Evolutionary conservation across 2,888 invertebrate species (phyloP).

Genomic region (Cephus runcator): DNA sequence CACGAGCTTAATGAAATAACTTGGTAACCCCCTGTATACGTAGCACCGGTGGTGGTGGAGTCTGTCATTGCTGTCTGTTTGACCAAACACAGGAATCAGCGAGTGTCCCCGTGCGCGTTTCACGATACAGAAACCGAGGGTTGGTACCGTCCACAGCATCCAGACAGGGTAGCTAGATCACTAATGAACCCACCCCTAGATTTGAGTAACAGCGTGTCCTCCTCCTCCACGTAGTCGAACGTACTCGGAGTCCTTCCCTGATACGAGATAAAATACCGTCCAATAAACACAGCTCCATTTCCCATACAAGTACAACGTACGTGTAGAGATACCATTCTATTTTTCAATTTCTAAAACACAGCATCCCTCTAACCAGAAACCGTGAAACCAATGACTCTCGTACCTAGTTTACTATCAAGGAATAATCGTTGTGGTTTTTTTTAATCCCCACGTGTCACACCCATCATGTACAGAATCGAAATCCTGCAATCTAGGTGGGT

Average conservation of each 20-base stretch:
- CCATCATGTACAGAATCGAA: neutral
- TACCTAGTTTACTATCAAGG: neutral
- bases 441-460: neutral
- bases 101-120: conserved; percentile 28
- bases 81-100: conserved; percentile 50
- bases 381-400: neutral
- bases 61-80: conserved; percentile 49
- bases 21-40: conserved; percentile 29
- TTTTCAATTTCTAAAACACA: neutral
- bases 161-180: conserved; percentile 37
- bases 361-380: neutral
- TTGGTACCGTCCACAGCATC: conserved; percentile 15
- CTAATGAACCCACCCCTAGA: conserved; percentile 43
- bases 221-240: neutral
- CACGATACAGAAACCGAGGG: conserved; percentile 28
- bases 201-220: neutral
- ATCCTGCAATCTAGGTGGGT: neutral
- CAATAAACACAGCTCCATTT: neutral
- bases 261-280: neutral
- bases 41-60: conserved; percentile 21
- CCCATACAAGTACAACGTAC: neutral
- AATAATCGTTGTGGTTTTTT: neutral
- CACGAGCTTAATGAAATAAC: conserved; percentile 40
- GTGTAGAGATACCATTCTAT: neutral
- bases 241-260: neutral